phyloP scores from a whole-genome alignment of 2,113 vertebrate genomes.

The Cololabis saira region DNA sequence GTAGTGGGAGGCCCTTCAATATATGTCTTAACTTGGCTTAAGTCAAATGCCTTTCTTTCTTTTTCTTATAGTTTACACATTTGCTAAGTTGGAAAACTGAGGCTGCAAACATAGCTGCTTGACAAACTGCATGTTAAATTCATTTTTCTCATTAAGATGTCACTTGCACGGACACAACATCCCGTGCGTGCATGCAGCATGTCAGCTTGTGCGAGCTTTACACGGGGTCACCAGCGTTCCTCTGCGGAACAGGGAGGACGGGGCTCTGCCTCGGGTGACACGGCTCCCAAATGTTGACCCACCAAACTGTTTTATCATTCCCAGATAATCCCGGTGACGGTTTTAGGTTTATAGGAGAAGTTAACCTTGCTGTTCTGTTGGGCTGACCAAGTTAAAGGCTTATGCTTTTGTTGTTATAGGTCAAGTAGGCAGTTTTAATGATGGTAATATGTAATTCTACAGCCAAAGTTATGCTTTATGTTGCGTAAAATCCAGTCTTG shows the following conservation, averaged over 20 bases:
- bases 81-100: conserved; percentile 30
- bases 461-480: conserved; percentile 46
- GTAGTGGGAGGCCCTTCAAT: conserved; percentile 59
- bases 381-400: too few relatives aligned
- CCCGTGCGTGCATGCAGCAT: conserved; percentile 54
- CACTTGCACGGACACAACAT: conserved; percentile 37
- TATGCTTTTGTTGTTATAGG: neutral
- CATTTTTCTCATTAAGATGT: conserved; percentile 41
- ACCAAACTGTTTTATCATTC: conserved; percentile 44
- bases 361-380: conserved; percentile 1
- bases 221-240: conserved; percentile 43
- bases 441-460: conserved; percentile 17
- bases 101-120: conserved; percentile 24
- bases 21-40: conserved; percentile 68
- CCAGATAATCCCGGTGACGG: conserved; percentile 9
- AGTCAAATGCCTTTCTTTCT: conserved; percentile 65
- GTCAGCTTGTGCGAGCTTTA: conserved; percentile 44
- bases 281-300: conserved; percentile 21
- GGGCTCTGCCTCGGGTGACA: neutral
- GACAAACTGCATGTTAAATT: conserved; percentile 50
- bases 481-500: conserved; percentile 41
- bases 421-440: conserved; percentile 19
- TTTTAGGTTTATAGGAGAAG: conserved; percentile 6
- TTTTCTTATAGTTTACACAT: conserved; percentile 53
- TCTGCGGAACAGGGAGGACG: conserved; percentile 14